Percentiles rank a stretch among this genome's conserved stretches.
phyloP scores from a whole-genome alignment of 2,113 vertebrate species.

The Pteropus alecto region DNA sequence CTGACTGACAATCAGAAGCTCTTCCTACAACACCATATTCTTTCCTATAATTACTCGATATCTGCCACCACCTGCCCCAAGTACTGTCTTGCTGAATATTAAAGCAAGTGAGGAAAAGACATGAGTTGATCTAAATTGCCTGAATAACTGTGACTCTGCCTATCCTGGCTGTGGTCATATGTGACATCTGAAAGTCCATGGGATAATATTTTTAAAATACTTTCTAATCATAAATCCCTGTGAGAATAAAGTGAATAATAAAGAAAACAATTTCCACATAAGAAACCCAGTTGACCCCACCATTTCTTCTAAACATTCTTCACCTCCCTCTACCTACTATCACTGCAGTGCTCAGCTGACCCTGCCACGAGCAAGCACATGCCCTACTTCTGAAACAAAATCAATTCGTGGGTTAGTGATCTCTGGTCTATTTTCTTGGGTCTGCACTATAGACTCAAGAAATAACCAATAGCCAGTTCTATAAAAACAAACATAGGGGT shows the following conservation, averaged over 20 bases:
- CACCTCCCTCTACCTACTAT: background rate
- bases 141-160: background rate
- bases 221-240: background rate
- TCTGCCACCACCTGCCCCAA: background rate
- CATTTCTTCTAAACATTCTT: background rate
- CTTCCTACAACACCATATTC: background rate
- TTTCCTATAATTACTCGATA: background rate
- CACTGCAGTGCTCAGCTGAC: background rate
- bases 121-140: background rate
- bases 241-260: background rate
- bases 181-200: background rate
- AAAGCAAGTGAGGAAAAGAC: background rate
- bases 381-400: background rate
- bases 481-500: background rate
- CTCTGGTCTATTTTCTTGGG: background rate
- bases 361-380: background rate
- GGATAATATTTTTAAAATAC: background rate
- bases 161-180: background rate
- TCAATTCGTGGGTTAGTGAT: background rate
- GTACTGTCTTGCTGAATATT: background rate
- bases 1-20: background rate
- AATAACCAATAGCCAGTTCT: background rate
- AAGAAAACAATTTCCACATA: background rate
- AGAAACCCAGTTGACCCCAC: background rate
- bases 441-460: background rate